Percentiles rank a stretch among this genome's conserved stretches.
phyloP scores from a whole-genome alignment of 1,140 invertebrate species.

The Philotrypesis tridentata region DNA sequence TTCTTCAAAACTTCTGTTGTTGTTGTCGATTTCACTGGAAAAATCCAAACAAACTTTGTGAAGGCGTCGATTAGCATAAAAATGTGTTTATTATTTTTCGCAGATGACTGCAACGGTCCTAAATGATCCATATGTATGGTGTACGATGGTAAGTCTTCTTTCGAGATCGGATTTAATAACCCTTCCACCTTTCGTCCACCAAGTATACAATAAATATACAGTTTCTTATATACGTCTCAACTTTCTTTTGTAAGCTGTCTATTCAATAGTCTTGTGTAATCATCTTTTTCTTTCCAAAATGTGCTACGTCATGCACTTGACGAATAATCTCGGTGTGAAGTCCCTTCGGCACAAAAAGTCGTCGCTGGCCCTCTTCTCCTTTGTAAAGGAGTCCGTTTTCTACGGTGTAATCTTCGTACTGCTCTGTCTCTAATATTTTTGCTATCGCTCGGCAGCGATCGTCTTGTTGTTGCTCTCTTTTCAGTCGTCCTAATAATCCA shows the following conservation, averaged over 20 bases:
- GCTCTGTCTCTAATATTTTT: not conserved
- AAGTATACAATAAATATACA: slow-evolving; percentile 33
- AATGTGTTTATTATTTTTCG: slow-evolving; percentile 56
- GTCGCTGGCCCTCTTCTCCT: not conserved
- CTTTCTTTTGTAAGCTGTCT: not conserved
- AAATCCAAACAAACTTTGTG: slow-evolving; percentile 63
- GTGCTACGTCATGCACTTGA: slow-evolving; percentile 2
- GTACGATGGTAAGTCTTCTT: slow-evolving; percentile 55
- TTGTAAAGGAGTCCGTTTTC: not conserved
- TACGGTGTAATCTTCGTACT: not conserved
- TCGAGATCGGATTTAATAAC: slow-evolving; percentile 56
- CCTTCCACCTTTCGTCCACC: slow-evolving; percentile 56
- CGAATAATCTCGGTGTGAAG: slow-evolving; percentile 1
- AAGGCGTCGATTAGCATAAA: slow-evolving; percentile 66
- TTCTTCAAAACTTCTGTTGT: not conserved
- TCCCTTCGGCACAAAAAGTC: slow-evolving; percentile 17
- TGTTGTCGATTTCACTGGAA: slow-evolving; percentile 28
- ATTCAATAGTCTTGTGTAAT: slow-evolving; percentile 45
- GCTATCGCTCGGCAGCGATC: too few relatives aligned
- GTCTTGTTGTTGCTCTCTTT: not conserved
- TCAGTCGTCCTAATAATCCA: not conserved
- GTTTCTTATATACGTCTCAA: slow-evolving; percentile 9
- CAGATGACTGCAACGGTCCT: slow-evolving; percentile 50
- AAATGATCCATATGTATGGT: slow-evolving; percentile 61
- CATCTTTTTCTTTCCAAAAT: slow-evolving; percentile 25